Evolutionary conservation across 2,888 invertebrate genomes (phyloP).

Genomic region (Nymphalis c-album): DNA sequence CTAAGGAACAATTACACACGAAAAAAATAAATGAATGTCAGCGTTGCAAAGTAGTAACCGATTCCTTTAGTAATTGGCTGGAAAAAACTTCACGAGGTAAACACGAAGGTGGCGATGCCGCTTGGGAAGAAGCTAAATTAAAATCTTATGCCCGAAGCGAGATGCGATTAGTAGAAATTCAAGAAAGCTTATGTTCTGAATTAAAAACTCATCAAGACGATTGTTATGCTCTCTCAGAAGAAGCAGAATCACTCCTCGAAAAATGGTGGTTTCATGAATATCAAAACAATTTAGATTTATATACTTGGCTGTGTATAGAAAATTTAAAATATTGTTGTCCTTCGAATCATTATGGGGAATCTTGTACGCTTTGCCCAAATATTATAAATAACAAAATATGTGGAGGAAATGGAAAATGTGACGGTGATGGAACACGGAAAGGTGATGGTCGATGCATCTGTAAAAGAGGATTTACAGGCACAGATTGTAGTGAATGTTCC

Average conservation of each 20-base stretch:
- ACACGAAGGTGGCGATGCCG: constrained; percentile 95
- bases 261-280: constrained; percentile 92
- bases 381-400: constrained; percentile 84
- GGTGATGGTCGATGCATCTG: constrained; percentile 96
- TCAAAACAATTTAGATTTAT: constrained; percentile 63
- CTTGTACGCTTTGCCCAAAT: constrained; percentile 87
- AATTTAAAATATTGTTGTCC: constrained; percentile 91
- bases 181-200: constrained; percentile 90
- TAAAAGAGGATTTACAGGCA: constrained; percentile 89
- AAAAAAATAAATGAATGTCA: constrained; percentile 76
- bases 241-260: constrained; percentile 90
- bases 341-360: constrained; percentile 88
- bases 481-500: constrained; percentile 88
- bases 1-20: constrained; percentile 33
- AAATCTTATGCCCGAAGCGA: constrained; percentile 93
- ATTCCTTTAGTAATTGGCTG: constrained; percentile 90
- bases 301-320: constrained; percentile 89
- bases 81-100: constrained; percentile 91
- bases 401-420: constrained; percentile 87
- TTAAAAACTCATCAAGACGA: constrained; percentile 86
- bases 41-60: constrained; percentile 86
- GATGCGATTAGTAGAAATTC: constrained; percentile 94
- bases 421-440: constrained; percentile 94
- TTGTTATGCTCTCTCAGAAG: constrained; percentile 91
- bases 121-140: constrained; percentile 94